Base-by-base conservation (phyloP, 1,140 invertebrate species). In the Battus philenor region DNA sequence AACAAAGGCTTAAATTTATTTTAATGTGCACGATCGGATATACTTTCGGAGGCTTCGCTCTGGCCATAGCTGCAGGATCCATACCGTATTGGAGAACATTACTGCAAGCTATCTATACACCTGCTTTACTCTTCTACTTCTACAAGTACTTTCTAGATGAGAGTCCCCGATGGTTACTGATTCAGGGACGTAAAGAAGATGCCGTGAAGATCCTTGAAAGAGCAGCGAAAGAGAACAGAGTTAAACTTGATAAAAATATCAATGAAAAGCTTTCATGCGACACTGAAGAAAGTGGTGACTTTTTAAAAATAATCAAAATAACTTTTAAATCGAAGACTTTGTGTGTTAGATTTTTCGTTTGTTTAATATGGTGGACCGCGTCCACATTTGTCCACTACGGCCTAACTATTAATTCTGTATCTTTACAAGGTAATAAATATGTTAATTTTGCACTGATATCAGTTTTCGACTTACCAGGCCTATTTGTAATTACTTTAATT, bases 361-460 rank as follows among this genome's bases (percentile, higher is more conserved):
- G 91, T 47, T 89, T 87, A 13, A 88, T 92, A 58, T 93, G 88
- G 80, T 94, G 90, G 91, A 87, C 91, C 0, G 89, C 91, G 0
- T 89, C 89, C 44, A 89, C 90, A 0, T 91, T 95, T 50, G 89
- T 94, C 1, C 94, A 93, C 56, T 95, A 94, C 60, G 94, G 93
- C 0, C 62, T 96, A 2, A 91, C 92, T 0, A 87, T 95, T 1
- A 94, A 94, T 63, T 90, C 93, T 0, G 92, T 92, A 1, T 89
- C 91, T 9, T 82, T 96, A 24, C 89, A 88, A 26, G 93, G 93
- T 1, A 90, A 82, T 48, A 80, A 89, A 50, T 93, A 93, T 68
- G 59, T 90, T 11, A 92, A 92, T 65, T 92, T 92, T 58, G 89
- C 90, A 4, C 78, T 91, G 18, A 88, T 92, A 6, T 86, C 89